phyloP scores from a whole-genome alignment of 1,140 invertebrate species.

The Pseudomyrmex flavicornis region DNA sequence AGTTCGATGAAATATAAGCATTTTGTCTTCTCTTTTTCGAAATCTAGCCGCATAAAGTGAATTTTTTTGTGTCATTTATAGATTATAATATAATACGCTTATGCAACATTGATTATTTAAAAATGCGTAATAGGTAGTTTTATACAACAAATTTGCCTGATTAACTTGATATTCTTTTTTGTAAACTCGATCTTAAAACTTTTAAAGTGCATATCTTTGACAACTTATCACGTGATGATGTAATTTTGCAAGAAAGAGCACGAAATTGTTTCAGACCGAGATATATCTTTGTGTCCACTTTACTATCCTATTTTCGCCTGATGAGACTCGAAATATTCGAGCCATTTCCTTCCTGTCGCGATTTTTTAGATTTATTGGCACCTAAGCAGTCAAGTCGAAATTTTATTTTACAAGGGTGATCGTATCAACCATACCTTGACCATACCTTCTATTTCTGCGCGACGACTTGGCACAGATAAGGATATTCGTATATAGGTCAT shows the following conservation, averaged over 20 bases:
- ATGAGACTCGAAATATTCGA: slow-evolving; percentile 53
- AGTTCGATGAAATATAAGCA: slow-evolving; percentile 23
- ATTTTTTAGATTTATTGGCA: slow-evolving; percentile 61
- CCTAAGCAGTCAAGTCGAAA: slow-evolving; percentile 12
- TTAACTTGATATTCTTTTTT: neutral
- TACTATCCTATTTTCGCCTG: slow-evolving; percentile 41
- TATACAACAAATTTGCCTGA: neutral
- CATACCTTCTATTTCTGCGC: slow-evolving; percentile 37
- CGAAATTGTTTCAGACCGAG: neutral
- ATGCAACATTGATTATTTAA: neutral
- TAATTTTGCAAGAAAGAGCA: slow-evolving; percentile 28
- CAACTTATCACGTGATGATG: slow-evolving; percentile 21
- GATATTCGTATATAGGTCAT: slow-evolving; percentile 34
- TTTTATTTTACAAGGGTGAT: slow-evolving; percentile 29
- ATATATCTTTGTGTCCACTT: slow-evolving; percentile 2
- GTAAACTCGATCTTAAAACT: neutral
- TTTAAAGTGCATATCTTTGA: neutral
- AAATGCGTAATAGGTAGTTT: neutral
- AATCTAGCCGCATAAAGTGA: neutral
- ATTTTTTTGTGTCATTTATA: slow-evolving; percentile 24
- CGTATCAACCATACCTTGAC: slow-evolving; percentile 18
- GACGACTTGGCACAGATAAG: slow-evolving; percentile 28
- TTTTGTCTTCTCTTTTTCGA: neutral
- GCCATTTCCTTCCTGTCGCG: slow-evolving; percentile 40
- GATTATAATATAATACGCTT: neutral